Conservation (phyloP, 2,113 vertebrate genomes). For the Thunnus maccoyii region DNA sequence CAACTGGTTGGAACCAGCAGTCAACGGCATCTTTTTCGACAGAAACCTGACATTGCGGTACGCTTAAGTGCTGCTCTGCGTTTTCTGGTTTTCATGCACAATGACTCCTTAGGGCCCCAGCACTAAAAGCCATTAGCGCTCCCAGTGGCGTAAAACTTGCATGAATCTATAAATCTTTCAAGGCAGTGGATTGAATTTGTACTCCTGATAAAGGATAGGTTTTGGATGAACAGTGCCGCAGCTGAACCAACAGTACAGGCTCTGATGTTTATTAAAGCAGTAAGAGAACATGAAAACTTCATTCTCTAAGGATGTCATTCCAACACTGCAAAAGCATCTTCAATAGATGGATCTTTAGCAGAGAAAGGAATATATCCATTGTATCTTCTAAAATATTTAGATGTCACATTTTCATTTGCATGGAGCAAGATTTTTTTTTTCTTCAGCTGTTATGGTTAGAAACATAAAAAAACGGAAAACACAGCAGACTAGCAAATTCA, state of each 20-base stretch:
- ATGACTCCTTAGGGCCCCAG: conserved; percentile 85
- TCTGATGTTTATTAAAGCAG: conserved; percentile 87
- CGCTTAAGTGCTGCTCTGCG: conserved; percentile 82
- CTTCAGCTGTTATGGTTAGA: conserved; percentile 27
- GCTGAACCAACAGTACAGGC: conserved; percentile 78
- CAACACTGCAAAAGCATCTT: conserved; percentile 65
- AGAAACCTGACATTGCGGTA: conserved; percentile 81
- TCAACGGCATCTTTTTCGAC: conserved; percentile 73
- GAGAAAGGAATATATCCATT: conserved; percentile 70
- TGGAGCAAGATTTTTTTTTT: conserved; percentile 25
- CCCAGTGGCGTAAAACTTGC: conserved; percentile 92
- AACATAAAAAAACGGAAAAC: conserved; percentile 18
- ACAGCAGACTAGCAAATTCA: conserved; percentile 9
- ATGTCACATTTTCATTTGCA: conserved; percentile 61
- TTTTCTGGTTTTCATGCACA: conserved; percentile 86
- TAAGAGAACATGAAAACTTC: conserved; percentile 82
- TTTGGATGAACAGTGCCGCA: conserved; percentile 82
- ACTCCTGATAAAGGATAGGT: conserved; percentile 84
- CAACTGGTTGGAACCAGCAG: conserved; percentile 47
- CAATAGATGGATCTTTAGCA: conserved; percentile 73
- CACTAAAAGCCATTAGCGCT: conserved; percentile 91
- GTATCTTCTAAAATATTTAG: conserved; percentile 76
- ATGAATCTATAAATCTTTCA: conserved; percentile 95
- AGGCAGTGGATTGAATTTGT: conserved; percentile 85
- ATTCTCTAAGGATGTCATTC: conserved; percentile 83